Base-by-base conservation (phyloP, 2,113 vertebrate genomes). In the Hepsetus odoe region DNA sequence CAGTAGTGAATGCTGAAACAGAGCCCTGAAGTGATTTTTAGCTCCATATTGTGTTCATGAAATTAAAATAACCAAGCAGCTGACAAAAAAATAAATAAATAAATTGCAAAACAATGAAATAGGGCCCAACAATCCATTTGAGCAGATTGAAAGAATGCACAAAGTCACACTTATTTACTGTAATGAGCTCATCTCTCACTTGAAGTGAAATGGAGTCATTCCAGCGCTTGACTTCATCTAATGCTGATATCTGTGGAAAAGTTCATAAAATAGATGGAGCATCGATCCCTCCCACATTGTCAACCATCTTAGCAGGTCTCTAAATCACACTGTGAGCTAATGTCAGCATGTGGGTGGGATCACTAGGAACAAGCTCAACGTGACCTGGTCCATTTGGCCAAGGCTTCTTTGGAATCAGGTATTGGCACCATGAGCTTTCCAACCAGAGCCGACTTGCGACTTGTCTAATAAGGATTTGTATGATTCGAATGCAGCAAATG, bases 341-440 rank as follows among this genome's bases (percentile, higher is more conserved):
- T 58, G 74, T 86, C 85, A 86, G 81, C 83, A 89, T 83, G 67
- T 85, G 86, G 69, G 72, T 46, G 59, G 53, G 81, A 84, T 77
- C 70, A 74, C 81, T 74, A 42, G 62, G 59, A 24, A 76, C 82
- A 80, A 35, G 42, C 11, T 10, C 28, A 24, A 72, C 38, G 61
- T 20, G 65, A 46, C 32, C 73, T 18, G 26, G 51, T 30, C 72
- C n/a, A 18, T 75, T 75, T 42, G 33, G 72, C 32, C 44, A 28
- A 20, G 24, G 28, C 55, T 38, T 71, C 56, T 49, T 74, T 74
- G 46, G 71, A 32, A 68, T 66, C n/a, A 28, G 30, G 38, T 80
- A 49, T 59, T 26, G 70, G 38, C 76, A 62, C 61, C 42, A 61
- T 49, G 55, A 68, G 53, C 64, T 74, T 32, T 8, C 51, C 33